A percentile compares a stretch with the other conserved stretches of the same genome.
phyloP scores from a whole-genome alignment of 2,888 invertebrate species.

The Diplolepis rosae region DNA sequence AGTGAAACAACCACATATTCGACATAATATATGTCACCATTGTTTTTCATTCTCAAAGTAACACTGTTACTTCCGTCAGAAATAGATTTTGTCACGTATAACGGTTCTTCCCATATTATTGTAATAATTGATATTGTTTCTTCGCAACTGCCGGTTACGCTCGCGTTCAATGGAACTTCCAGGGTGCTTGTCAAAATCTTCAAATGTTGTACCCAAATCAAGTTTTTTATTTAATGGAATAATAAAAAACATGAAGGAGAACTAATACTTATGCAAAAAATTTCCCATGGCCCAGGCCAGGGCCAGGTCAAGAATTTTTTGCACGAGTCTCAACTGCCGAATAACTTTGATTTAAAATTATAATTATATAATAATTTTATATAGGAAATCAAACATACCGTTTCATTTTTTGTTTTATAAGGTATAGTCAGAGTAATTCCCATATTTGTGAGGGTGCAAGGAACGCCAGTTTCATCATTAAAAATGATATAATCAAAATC shows the following conservation, averaged over 20 bases:
- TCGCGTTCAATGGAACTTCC: background rate
- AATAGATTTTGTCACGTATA: background rate
- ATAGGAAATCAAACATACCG: background rate
- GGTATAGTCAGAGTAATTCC: constrained; percentile 12
- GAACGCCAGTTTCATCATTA: background rate
- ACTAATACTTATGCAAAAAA: too few species aligned
- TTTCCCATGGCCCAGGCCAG: too few species aligned
- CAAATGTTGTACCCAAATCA: too few species aligned
- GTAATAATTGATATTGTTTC: constrained; percentile 1
- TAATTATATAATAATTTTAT: too few species aligned
- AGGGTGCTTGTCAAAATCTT: background rate
- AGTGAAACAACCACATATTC: background rate
- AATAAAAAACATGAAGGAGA: too few species aligned
- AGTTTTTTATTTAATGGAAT: too few species aligned
- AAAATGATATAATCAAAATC: background rate
- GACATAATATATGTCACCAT: constrained; percentile 7
- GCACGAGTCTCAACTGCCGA: too few species aligned
- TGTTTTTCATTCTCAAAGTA: background rate
- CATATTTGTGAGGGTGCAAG: constrained; percentile 9
- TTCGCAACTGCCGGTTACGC: constrained; percentile 3
- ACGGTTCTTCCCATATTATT: constrained; percentile 1
- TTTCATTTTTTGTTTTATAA: constrained; percentile 1
- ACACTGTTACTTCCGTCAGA: background rate
- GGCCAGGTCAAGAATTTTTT: too few species aligned
- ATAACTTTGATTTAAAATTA: too few species aligned